Base-by-base conservation (phyloP, 1,140 invertebrate genomes). In the Cydia splendana region DNA sequence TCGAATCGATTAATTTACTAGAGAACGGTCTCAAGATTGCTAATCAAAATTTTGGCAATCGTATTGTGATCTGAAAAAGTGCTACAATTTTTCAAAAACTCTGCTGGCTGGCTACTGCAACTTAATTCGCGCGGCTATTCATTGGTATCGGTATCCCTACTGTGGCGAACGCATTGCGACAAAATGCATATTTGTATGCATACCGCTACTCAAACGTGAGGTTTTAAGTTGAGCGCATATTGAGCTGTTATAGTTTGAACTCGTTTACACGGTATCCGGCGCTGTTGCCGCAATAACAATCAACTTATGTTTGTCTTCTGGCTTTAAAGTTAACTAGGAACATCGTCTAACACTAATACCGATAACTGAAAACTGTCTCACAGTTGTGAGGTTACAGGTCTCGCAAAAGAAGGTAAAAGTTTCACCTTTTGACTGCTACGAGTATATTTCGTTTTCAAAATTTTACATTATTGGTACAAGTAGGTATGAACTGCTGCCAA, bases 241-340 rank as follows among this genome's bases (percentile, higher is more conserved):
- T 62, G 57, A 62, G 57, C 51, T 53, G 51, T 62, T 62, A 24
- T 24, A 62, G 57, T 62, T 62, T 62, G 18, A 24, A 62, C 57
- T 62, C 57, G 57, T 62, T 62, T 24, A 62, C 18, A 62, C 18
- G 20, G 57, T 62, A 62, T 62, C 57, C 57, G 57, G 48, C 13
- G 48, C 53, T n/a, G n/a, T 20, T 13, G 2, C 45, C 4, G 20
- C 57, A 62, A 62, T 62, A 62, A 53, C 51, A 53, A 12, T 12
- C 20, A 20, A 62, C 15, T 62, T 62, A 62, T 62, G 18, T 62
- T 12, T 62, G 57, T 62, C 53, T 57, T 57, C 12, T 15, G 13
- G 45, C 45, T 48, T 18, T 57, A 57, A 18, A 5, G 48, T 15
- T 15, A 51, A 57, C 53, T 57, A 57, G 53, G 15, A 57, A 57